Conservation (phyloP, 2,888 invertebrate species). For the Caenorhabditis zanzibari region DNA sequence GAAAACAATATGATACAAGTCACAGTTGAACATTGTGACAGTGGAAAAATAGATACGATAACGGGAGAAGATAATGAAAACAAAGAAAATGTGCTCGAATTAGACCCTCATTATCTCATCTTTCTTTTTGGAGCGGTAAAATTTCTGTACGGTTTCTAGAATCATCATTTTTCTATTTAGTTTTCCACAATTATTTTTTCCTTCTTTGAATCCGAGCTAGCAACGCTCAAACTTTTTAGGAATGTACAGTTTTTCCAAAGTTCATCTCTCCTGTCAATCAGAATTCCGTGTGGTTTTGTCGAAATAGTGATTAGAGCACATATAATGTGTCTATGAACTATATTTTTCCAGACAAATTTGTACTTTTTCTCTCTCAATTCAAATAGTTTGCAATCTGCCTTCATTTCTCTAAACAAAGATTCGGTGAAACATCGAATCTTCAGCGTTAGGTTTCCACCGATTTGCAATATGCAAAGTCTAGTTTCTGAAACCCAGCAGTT, state of each 20-base stretch:
- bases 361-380: conserved; percentile 4
- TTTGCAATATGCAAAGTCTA: too few relatives aligned
- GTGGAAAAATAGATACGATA: conserved; percentile 24
- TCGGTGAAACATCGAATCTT: background rate
- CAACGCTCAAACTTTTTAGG: too few relatives aligned
- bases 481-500: too few relatives aligned
- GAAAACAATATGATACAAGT: conserved; percentile 15
- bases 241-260: too few relatives aligned
- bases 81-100: background rate
- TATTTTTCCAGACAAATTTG: background rate
- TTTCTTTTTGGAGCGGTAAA: background rate
- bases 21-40: conserved; percentile 8
- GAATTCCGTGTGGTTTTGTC: background rate
- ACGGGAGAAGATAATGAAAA: background rate
- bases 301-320: background rate
- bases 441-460: background rate
- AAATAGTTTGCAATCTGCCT: background rate
- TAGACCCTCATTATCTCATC: background rate
- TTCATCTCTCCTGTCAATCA: background rate
- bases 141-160: too few relatives aligned
- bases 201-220: too few relatives aligned
- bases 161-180: too few relatives aligned
- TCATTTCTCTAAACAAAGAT: background rate
- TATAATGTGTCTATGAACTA: conserved; percentile 7
- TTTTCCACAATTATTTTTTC: background rate